Conservation (phyloP, 1,140 invertebrate genomes). For the Euglossa dilemma region DNA sequence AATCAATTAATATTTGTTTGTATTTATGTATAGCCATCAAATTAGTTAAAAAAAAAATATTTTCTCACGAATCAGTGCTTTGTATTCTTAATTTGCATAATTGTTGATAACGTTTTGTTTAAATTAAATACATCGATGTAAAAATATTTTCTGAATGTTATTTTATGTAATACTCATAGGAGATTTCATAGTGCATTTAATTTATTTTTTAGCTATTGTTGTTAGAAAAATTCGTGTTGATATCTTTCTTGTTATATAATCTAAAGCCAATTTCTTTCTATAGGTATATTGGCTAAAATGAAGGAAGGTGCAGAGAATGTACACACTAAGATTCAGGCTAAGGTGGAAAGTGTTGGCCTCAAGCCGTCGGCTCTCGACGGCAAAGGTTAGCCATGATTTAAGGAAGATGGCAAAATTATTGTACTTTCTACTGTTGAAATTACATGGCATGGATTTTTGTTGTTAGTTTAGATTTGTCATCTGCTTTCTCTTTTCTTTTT, state of each 20-base stretch:
- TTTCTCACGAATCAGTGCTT: neutral
- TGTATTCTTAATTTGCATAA: neutral
- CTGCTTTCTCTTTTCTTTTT: slow-evolving; percentile 33
- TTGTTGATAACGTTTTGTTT: neutral
- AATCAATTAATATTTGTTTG: slow-evolving; percentile 1
- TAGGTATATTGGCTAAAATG: slow-evolving; percentile 96
- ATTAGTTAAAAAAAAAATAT: neutral
- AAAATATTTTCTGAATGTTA: neutral
- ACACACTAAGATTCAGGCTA: slow-evolving; percentile 96
- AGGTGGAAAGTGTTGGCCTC: slow-evolving; percentile 89
- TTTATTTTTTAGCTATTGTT: slow-evolving; percentile 25
- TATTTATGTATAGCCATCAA: neutral
- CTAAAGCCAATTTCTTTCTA: slow-evolving; percentile 75
- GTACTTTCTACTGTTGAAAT: slow-evolving; percentile 40
- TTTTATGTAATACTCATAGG: slow-evolving; percentile 6
- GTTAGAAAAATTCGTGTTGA: slow-evolving; percentile 42
- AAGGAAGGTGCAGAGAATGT: slow-evolving; percentile 97
- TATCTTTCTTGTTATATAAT: slow-evolving; percentile 22
- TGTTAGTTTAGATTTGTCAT: slow-evolving; percentile 41
- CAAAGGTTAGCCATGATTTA: slow-evolving; percentile 84
- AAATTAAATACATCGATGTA: neutral
- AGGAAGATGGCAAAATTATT: slow-evolving; percentile 44
- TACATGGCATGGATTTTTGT: slow-evolving; percentile 51
- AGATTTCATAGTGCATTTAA: slow-evolving; percentile 5
- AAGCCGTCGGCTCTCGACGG: slow-evolving; percentile 83